Conservation (phyloP, 2,797 vertebrate genomes). For the Cheirogaleus major region DNA sequence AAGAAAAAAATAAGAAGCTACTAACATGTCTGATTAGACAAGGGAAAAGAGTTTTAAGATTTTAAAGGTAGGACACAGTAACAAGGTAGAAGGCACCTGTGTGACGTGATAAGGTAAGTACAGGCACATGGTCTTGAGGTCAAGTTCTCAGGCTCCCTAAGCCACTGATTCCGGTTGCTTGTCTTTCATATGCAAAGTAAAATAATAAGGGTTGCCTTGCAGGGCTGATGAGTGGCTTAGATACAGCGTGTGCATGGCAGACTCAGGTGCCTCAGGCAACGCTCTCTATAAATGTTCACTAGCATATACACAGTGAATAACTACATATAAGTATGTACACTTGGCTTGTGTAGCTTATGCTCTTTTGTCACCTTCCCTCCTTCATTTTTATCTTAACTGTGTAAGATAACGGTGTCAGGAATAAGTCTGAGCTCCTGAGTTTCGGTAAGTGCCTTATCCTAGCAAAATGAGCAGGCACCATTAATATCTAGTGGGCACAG, state of each 20-base stretch:
- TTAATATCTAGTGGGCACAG: rapidly evolving
- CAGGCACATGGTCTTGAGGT: rapidly evolving
- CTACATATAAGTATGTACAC: neutral
- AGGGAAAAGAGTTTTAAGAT: neutral
- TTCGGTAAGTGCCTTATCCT: neutral
- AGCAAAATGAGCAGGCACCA: neutral
- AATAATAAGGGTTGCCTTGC: neutral
- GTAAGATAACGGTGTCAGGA: neutral
- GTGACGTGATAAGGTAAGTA: rapidly evolving
- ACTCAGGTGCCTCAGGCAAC: neutral
- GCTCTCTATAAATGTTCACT: neutral
- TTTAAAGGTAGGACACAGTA: neutral
- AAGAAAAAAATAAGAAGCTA: neutral
- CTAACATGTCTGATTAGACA: neutral
- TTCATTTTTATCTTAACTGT: neutral
- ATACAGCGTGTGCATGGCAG: rapidly evolving
- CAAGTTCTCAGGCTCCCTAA: neutral
- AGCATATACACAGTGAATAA: neutral
- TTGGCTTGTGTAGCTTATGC: neutral
- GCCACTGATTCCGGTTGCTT: neutral
- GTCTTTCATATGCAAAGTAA: neutral
- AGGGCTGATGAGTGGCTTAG: neutral
- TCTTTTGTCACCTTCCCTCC: neutral
- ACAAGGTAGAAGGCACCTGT: neutral
- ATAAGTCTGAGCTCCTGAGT: neutral